Evolutionary conservation across 2,797 vertebrate species (phyloP), one percentile per base, ranked within the genome.

Genomic region (Leptodon cayanensis): DNA sequence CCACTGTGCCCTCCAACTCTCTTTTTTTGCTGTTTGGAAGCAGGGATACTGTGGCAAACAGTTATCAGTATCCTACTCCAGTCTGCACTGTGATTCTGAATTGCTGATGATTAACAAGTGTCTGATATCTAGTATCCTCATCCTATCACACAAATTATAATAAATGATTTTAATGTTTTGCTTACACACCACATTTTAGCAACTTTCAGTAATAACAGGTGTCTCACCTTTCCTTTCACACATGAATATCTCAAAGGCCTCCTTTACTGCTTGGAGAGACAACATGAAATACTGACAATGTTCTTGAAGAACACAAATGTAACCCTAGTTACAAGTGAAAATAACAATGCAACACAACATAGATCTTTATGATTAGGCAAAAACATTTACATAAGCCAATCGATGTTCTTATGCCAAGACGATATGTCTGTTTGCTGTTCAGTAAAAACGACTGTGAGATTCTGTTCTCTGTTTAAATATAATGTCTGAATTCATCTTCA

Each of bases 1-100:
- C 11, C 5, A 4, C 14, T 3, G 8, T 13, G 2, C 2, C 3
- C 8, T 1, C 4, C 11, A 47, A 3, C 1, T 9, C 3, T 20
- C 19, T 18, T 44, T 13, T 39, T 28, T 12, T 8, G 0, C 14
- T 50, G 3, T 66, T 78, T 81, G n/a, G 59, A 87, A 63, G 26
- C 5, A 20, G 3, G 4, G 2, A 37, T 82, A 19, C 10, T 74
- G 3, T 40, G 10, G 4, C 9, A 86, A 83, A 61, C 0, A 13
- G 3, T 26, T 57, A 46, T 10, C 11, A 40, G 8, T 26, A 63
- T 26, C 24, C 33, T 81, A 14, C 8, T 44, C 5, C 16, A 35
- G 9, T 29, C 21, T 63, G 33, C 7, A 33, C 8, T 35, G 13
- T 49, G 28, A 20, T 37, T 76, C 22, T 57, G 35, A 79, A 74